Percentiles rank a stretch among this genome's conserved stretches.
phyloP scores from a whole-genome alignment of 2,113 vertebrate species.

The Eleginops maclovinus region DNA sequence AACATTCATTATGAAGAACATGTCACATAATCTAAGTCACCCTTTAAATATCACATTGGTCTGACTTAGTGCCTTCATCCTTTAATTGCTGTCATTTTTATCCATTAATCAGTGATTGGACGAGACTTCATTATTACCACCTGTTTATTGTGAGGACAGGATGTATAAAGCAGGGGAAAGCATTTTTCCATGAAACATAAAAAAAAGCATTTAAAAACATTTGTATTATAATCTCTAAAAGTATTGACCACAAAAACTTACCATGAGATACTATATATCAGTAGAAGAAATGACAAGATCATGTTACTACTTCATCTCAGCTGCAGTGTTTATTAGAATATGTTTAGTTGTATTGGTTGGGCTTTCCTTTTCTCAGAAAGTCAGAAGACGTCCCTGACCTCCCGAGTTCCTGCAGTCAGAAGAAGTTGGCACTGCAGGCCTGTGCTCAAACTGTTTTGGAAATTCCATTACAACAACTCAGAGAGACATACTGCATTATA shows the following conservation, averaged over 20 bases:
- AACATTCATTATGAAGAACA: too few species aligned
- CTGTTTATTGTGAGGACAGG: neutral
- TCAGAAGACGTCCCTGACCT: neutral
- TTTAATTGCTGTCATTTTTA: too few species aligned
- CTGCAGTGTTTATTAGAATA: neutral
- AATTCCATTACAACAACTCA: slow-evolving; percentile 7
- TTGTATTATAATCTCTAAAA: too few species aligned
- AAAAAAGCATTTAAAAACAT: neutral
- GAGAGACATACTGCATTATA: neutral
- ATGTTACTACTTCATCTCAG: too few species aligned
- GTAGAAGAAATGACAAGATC: too few species aligned
- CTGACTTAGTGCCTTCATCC: too few species aligned
- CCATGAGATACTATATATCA: too few species aligned
- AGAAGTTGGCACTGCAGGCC: neutral
- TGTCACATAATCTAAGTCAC: too few species aligned
- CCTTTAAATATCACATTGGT: too few species aligned
- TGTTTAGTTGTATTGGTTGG: neutral
- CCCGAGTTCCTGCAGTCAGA: too few species aligned
- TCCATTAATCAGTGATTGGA: too few species aligned
- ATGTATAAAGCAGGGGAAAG: neutral
- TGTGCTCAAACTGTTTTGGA: neutral
- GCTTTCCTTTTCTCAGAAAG: neutral
- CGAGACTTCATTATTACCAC: neutral
- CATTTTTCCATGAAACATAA: neutral
- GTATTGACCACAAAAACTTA: neutral